These are phyloP conservation scores for Cryptoprocta ferox DNA, from an alignment of 2,797 vertebrate genomes.

Conservation along the genomic window DNA sequence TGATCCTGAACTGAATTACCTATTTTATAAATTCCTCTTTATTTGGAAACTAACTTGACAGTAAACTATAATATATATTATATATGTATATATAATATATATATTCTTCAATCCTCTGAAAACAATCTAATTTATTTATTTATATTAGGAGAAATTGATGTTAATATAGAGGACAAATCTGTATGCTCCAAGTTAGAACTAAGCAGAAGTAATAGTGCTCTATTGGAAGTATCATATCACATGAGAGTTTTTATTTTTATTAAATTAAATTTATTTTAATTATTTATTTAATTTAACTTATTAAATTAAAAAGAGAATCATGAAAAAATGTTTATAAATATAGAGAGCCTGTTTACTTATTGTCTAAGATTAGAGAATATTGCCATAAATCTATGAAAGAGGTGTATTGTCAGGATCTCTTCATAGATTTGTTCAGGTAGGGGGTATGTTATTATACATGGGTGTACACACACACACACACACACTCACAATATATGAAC, in stretches of 20 bases:
- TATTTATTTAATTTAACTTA: no score
- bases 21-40: neutral
- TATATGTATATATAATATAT: neutral
- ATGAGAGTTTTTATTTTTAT: neutral
- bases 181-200: constrained; percentile 16
- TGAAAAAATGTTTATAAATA: neutral
- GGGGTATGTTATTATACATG: neutral
- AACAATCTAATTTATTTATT: constrained; percentile 51
- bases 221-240: neutral
- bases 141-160: neutral
- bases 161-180: constrained; percentile 8
- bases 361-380: neutral
- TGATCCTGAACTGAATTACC: constrained; percentile 20
- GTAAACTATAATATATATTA: no score
- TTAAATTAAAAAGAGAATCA: neutral
- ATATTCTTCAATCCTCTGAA: neutral
- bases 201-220: neutral
- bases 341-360: neutral
- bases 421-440: neutral
- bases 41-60: no score
- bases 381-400: neutral
- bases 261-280: neutral
- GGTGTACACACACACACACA: no score
- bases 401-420: neutral
- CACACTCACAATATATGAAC: neutral